These are phyloP conservation scores for Cydia pomonella DNA, from an alignment of 1,140 invertebrate species.

Conservation along the genomic window DNA sequence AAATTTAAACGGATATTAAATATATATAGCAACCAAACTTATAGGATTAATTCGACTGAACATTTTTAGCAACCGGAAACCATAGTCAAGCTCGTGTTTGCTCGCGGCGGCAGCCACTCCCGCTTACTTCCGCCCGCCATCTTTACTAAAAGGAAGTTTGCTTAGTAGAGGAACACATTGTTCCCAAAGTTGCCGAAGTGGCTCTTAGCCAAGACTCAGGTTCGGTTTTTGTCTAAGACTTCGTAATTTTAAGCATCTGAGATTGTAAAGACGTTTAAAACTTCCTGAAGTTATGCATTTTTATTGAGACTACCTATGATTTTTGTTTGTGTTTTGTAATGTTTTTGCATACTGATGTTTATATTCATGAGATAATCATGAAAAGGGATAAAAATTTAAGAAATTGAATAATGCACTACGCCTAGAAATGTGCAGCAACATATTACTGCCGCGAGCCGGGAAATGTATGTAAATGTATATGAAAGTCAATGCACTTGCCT, in stretches of 20 bases:
- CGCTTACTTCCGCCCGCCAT: conserved; percentile 42
- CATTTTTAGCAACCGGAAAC: conserved; percentile 35
- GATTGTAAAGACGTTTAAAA: not conserved
- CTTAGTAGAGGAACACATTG: conserved; percentile 41
- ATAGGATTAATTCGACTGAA: not conserved
- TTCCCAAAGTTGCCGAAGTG: conserved; percentile 39
- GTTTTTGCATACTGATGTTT: not conserved
- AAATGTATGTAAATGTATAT: too few species aligned
- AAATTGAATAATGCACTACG: too few species aligned
- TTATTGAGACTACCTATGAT: too few species aligned
- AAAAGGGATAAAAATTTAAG: too few species aligned
- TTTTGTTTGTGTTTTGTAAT: too few species aligned
- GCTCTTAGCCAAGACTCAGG: conserved; percentile 42
- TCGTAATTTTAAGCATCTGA: conserved; percentile 7
- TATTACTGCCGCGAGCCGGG: too few species aligned
- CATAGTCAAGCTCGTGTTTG: conserved; percentile 39
- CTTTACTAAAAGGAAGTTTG: conserved; percentile 41
- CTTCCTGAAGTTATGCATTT: not conserved
- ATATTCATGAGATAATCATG: too few species aligned
- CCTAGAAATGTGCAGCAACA: too few species aligned
- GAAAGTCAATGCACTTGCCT: too few species aligned
- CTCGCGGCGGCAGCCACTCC: conserved; percentile 31
- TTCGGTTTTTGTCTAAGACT: conserved; percentile 34
- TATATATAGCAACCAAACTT: not conserved
- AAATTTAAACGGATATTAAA: not conserved